These are phyloP conservation scores for Clamator glandarius DNA, from an alignment of 2,797 vertebrate genomes.

Conservation along the genomic window DNA sequence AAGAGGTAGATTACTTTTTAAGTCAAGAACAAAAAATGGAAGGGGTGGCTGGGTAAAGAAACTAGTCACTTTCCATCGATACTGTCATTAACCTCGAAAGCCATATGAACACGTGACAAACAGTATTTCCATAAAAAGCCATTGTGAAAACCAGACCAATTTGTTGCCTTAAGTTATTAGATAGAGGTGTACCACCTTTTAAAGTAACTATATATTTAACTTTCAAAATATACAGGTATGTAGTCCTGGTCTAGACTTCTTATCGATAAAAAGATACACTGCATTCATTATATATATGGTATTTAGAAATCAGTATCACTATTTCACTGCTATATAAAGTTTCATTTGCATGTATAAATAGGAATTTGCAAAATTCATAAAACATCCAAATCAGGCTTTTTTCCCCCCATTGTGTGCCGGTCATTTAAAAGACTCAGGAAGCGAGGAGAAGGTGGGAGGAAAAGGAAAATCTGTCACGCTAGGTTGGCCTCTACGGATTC, in stretches of 20 bases:
- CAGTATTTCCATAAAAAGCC: constrained; percentile 21
- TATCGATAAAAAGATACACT: constrained; percentile 45
- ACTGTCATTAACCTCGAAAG: constrained; percentile 31
- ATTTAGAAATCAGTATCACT: constrained; percentile 52
- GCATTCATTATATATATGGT: constrained; percentile 19
- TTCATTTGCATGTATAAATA: constrained; percentile 52
- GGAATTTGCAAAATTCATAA: constrained; percentile 47
- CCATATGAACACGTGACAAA: constrained; percentile 38
- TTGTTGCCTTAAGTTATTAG: constrained; percentile 33
- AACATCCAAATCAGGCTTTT: constrained; percentile 34
- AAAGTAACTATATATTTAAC: constrained; percentile 31
- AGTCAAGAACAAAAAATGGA: constrained; percentile 66
- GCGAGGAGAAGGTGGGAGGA: neutral
- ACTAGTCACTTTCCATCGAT: constrained; percentile 62
- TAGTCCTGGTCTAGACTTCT: constrained; percentile 48
- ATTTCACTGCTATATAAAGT: constrained; percentile 43
- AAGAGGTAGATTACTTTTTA: constrained; percentile 87
- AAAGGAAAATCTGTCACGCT: neutral
- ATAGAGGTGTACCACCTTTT: constrained; percentile 44
- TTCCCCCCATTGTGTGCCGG: constrained; percentile 3
- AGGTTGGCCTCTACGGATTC: constrained; percentile 4
- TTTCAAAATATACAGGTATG: constrained; percentile 50
- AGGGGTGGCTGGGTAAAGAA: constrained; percentile 66
- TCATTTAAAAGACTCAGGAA: constrained; percentile 32
- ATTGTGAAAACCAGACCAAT: constrained; percentile 45